Percentiles rank a stretch among this genome's conserved stretches.
phyloP scores from a whole-genome alignment of 2,797 vertebrate species.

The Tamandua tetradactyla region DNA sequence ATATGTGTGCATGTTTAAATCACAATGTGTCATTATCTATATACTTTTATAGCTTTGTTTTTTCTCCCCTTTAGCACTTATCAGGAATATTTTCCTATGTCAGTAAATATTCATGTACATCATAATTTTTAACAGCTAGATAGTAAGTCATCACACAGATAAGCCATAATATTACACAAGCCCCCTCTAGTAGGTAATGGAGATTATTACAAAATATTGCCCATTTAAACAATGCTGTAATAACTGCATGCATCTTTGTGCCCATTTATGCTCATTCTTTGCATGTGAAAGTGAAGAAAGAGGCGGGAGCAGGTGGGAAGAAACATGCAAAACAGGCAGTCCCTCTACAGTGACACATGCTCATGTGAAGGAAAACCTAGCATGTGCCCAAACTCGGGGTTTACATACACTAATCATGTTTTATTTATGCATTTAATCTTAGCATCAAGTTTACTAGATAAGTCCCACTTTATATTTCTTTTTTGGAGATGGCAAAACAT shows the following conservation, averaged over 20 bases:
- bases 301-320: background rate
- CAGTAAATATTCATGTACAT: conserved; percentile 31
- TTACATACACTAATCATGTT: background rate
- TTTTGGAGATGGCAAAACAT: conserved; percentile 27
- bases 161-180: background rate
- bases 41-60: background rate
- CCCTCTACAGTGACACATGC: background rate
- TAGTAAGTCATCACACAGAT: background rate
- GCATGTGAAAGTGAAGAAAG: conserved; percentile 35
- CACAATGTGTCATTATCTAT: background rate
- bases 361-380: background rate
- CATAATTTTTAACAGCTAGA: background rate
- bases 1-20: background rate
- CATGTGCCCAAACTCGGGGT: background rate
- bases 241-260: background rate
- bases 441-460: conserved; percentile 20
- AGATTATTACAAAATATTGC: conserved; percentile 29
- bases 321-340: conserved; percentile 5
- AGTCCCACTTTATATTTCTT: conserved; percentile 27
- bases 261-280: background rate
- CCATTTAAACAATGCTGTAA: background rate
- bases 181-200: background rate
- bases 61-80: background rate
- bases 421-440: background rate
- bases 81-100: conserved; percentile 21